These are phyloP conservation scores for Macrotrachela quadricornifera DNA, from an alignment of 1,140 invertebrate species.

Conservation along the genomic window DNA sequence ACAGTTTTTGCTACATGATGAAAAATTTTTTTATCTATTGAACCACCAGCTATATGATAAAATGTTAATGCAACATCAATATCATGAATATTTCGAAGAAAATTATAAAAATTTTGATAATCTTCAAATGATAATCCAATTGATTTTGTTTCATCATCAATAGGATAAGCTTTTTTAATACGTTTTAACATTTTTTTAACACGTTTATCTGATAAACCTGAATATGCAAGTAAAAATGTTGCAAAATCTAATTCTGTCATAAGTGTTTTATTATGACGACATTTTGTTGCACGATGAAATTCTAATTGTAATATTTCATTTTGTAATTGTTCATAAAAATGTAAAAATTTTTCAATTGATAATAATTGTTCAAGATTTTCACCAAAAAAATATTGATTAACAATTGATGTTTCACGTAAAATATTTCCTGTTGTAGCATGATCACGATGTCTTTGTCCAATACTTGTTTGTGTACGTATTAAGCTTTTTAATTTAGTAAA, in stretches of 20 bases:
- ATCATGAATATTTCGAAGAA: conserved; percentile 65
- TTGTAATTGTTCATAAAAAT: conserved; percentile 76
- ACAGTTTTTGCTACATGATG: conserved; percentile 90
- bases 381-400: conserved; percentile 80
- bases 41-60: conserved; percentile 91
- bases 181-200: conserved; percentile 75
- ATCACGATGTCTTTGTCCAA: conserved; percentile 79
- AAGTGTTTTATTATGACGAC: conserved; percentile 38
- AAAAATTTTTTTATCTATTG: conserved; percentile 78
- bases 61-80: conserved; percentile 90
- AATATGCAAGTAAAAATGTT: conserved; percentile 77
- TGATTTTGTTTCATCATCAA: neutral
- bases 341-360: conserved; percentile 69
- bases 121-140: conserved; percentile 34
- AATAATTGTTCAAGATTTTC: conserved; percentile 58
- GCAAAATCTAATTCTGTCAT: conserved; percentile 84
- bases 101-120: conserved; percentile 31
- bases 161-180: conserved; percentile 49
- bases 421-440: conserved; percentile 77
- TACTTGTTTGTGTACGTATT: conserved; percentile 76
- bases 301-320: conserved; percentile 79
- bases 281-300: conserved; percentile 26
- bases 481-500: conserved; percentile 78
- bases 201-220: conserved; percentile 76
- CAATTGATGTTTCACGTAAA: conserved; percentile 70